A percentile compares a stretch with the other conserved stretches of the same genome.
Conservation (phyloP, 2,888 invertebrate genomes). For the Athrips mouffetella region DNA sequence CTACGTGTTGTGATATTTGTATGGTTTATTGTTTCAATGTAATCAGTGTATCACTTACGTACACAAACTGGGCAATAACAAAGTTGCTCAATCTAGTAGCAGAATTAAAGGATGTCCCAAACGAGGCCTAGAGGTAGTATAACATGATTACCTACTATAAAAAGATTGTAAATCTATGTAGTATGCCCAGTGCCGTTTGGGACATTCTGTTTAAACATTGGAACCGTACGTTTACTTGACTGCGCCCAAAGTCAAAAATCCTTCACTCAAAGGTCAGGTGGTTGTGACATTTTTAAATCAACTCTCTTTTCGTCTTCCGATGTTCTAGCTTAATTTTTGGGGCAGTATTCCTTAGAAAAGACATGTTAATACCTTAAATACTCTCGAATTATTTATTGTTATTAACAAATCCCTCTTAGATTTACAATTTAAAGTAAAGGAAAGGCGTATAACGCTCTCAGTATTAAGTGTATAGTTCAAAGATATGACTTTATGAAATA, state of each 20-base stretch:
- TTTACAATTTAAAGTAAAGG: slow-evolving; percentile 35
- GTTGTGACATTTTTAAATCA: slow-evolving; percentile 64
- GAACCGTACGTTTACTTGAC: slow-evolving; percentile 29
- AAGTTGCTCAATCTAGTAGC: slow-evolving; percentile 55
- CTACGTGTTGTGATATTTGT: slow-evolving; percentile 74
- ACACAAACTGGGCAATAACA: slow-evolving; percentile 62
- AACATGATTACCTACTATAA: no score
- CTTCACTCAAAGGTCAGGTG: slow-evolving; percentile 49
- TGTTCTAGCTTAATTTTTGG: slow-evolving; percentile 55
- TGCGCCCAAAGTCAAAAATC: slow-evolving; percentile 42
- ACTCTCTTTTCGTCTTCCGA: slow-evolving; percentile 66
- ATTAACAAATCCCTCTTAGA: slow-evolving; percentile 46
- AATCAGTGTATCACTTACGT: slow-evolving; percentile 47
- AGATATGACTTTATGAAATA: slow-evolving; percentile 16
- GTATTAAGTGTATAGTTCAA: slow-evolving; percentile 42
- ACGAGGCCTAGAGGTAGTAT: no score
- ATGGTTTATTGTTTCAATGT: slow-evolving; percentile 55
- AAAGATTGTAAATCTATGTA: no score
- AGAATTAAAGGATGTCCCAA: no score
- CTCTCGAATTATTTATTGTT: slow-evolving; percentile 44
- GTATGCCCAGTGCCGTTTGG: no score
- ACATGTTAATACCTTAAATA: slow-evolving; percentile 61
- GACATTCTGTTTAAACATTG: slow-evolving; percentile 22
- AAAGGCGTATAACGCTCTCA: slow-evolving; percentile 47
- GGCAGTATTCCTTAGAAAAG: slow-evolving; percentile 74